phyloP scores from a whole-genome alignment of 1,140 invertebrate genomes.

The Ips typographus region DNA sequence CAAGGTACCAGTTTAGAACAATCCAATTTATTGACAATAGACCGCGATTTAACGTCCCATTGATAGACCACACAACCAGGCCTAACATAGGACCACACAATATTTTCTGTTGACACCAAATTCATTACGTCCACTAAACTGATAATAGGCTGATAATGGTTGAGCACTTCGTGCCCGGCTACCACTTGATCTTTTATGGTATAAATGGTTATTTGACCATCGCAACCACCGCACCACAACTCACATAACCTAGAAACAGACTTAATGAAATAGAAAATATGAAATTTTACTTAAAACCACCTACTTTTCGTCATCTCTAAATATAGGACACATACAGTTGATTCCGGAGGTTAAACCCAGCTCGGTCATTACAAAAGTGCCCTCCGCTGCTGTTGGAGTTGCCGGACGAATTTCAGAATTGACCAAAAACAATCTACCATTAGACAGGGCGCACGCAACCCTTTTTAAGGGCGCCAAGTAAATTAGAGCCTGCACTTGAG shows the following conservation, averaged over 20 bases:
- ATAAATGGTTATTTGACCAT: slow-evolving; percentile 73
- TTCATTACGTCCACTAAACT: slow-evolving; percentile 64
- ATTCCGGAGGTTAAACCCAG: slow-evolving; percentile 66
- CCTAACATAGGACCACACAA: slow-evolving; percentile 78
- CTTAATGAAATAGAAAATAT: background rate
- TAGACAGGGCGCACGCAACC: slow-evolving; percentile 71
- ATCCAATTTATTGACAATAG: slow-evolving; percentile 78
- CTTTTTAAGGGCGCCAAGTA: slow-evolving; percentile 65
- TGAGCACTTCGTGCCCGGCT: slow-evolving; percentile 61
- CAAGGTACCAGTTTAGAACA: slow-evolving; percentile 90
- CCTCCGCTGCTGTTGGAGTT: slow-evolving; percentile 64
- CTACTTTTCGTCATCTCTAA: slow-evolving; percentile 52
- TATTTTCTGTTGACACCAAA: slow-evolving; percentile 60
- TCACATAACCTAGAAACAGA: slow-evolving; percentile 57
- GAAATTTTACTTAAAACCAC: slow-evolving; percentile 30
- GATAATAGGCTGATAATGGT: slow-evolving; percentile 61
- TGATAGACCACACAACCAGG: slow-evolving; percentile 83
- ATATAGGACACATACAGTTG: slow-evolving; percentile 59
- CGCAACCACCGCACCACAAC: slow-evolving; percentile 76
- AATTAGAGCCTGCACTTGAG: slow-evolving; percentile 64
- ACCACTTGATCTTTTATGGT: slow-evolving; percentile 59
- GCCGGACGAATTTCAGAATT: slow-evolving; percentile 61
- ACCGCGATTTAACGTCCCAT: slow-evolving; percentile 69
- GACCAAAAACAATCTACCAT: slow-evolving; percentile 76
- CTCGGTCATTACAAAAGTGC: slow-evolving; percentile 75